These are phyloP conservation scores for Triops cancriformis DNA, from an alignment of 1,140 invertebrate species.

Conservation along the genomic window DNA sequence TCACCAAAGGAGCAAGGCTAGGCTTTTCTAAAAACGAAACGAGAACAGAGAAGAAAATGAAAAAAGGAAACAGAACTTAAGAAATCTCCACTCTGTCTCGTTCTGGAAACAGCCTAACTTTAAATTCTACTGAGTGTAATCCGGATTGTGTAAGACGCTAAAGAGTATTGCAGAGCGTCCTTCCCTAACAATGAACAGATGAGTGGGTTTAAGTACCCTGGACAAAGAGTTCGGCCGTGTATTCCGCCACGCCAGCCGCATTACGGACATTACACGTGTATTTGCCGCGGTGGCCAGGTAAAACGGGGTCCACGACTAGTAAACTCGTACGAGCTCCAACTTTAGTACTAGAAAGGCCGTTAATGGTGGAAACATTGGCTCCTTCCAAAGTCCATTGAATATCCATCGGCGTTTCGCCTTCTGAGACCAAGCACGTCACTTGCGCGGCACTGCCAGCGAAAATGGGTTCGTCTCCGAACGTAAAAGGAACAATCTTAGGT, in stretches of 20 bases:
- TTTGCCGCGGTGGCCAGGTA: slow-evolving; percentile 48
- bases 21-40: slow-evolving; percentile 32
- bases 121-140: not conserved
- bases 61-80: not conserved
- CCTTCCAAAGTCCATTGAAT: slow-evolving; percentile 47
- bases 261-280: slow-evolving; percentile 61
- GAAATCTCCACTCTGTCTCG: not conserved
- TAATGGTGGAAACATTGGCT: slow-evolving; percentile 28
- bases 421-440: slow-evolving; percentile 45
- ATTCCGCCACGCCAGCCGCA: slow-evolving; percentile 49
- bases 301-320: slow-evolving; percentile 44
- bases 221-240: slow-evolving; percentile 56
- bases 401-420: slow-evolving; percentile 46
- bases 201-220: slow-evolving; percentile 52
- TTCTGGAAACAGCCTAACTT: not conserved
- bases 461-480: slow-evolving; percentile 35
- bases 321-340: slow-evolving; percentile 48
- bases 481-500: slow-evolving; percentile 34
- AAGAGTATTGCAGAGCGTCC: slow-evolving; percentile 1
- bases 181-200: not conserved
- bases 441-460: slow-evolving; percentile 35
- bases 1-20: slow-evolving; percentile 33
- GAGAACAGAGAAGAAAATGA: slow-evolving; percentile 10
- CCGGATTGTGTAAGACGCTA: not conserved
- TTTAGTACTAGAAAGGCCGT: slow-evolving; percentile 44